These are phyloP conservation scores for Glandiceps talaboti DNA, from an alignment of 53 echinoderm and acorn worm species.

Conservation along the genomic window DNA sequence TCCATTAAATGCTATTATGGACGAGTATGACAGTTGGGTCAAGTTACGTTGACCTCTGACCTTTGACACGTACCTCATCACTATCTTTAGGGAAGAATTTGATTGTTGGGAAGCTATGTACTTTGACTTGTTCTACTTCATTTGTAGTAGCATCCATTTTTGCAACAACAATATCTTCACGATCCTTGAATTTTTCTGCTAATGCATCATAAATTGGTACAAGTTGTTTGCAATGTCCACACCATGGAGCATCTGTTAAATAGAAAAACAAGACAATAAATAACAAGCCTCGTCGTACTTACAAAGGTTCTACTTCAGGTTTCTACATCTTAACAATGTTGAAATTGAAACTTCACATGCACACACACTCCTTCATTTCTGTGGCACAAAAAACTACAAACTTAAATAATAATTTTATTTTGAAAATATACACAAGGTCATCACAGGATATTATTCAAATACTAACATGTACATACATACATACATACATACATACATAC, in stretches of 20 bases:
- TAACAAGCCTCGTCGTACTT: no score
- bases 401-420: no score
- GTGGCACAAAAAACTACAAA: no score
- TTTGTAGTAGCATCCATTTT: slow-evolving; percentile 96
- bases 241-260: slow-evolving; percentile 92
- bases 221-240: slow-evolving; percentile 94
- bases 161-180: slow-evolving; percentile 67
- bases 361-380: no score
- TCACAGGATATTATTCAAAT: not conserved
- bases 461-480: not conserved
- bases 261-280: not conserved
- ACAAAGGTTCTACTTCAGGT: no score
- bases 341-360: no score
- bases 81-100: slow-evolving; percentile 79
- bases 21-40: no score
- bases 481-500: not conserved
- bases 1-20: no score
- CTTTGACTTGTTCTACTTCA: slow-evolving; percentile 67
- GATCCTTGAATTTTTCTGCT: slow-evolving; percentile 57
- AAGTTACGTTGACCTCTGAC: no score
- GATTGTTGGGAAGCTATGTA: slow-evolving; percentile 88
- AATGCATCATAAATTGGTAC: slow-evolving; percentile 83
- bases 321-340: no score
- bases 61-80: slow-evolving; percentile 92
- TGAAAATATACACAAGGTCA: not conserved